phyloP scores from a whole-genome alignment of 2,888 invertebrate species.

The Idaea dimidiata region DNA sequence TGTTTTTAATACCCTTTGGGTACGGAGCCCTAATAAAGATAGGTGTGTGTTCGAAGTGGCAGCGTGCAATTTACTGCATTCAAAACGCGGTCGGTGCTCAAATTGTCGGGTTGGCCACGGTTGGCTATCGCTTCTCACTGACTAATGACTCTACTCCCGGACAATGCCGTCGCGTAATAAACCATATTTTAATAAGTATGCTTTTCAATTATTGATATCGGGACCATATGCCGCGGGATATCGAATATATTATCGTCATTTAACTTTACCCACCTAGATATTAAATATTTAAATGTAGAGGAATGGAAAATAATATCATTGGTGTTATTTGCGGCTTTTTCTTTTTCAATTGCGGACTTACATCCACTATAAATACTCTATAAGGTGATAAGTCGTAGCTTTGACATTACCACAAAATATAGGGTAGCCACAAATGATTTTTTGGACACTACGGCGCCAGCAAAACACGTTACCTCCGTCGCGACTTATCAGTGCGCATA shows the following conservation, averaged over 20 bases:
- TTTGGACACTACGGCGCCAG: too few species aligned
- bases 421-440: too few species aligned
- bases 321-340: neutral
- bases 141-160: slow-evolving; percentile 71
- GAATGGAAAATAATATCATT: neutral
- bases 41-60: slow-evolving; percentile 63
- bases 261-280: neutral
- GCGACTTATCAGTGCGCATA: too few species aligned
- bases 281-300: neutral
- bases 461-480: too few species aligned
- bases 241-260: slow-evolving; percentile 19
- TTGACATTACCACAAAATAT: too few species aligned
- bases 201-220: slow-evolving; percentile 63
- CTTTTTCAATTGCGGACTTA: too few species aligned
- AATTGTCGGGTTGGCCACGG: slow-evolving; percentile 70
- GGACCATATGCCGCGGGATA: slow-evolving; percentile 56
- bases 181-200: slow-evolving; percentile 59
- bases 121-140: slow-evolving; percentile 62
- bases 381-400: too few species aligned
- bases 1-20: too few species aligned
- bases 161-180: slow-evolving; percentile 58
- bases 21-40: too few species aligned
- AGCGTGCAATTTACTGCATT: slow-evolving; percentile 71
- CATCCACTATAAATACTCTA: too few species aligned
- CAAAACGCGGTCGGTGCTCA: slow-evolving; percentile 49